Evolutionary conservation across 2,113 vertebrate genomes (phyloP).

Genomic region (Romanogobio albipinnatus): DNA sequence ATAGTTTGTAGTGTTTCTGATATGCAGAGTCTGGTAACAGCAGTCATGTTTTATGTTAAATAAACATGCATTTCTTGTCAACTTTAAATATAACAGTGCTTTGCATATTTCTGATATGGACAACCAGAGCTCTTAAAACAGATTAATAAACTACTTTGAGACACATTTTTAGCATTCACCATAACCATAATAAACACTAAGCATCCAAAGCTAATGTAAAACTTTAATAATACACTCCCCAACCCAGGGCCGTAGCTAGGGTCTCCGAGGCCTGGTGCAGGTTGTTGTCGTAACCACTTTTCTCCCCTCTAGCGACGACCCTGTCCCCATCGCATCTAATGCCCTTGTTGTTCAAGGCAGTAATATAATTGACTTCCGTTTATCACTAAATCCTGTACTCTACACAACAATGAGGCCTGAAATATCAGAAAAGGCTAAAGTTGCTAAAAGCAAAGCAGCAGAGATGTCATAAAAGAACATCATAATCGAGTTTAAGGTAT

Average conservation of each 20-base stretch:
- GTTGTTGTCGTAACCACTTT: too few relatives aligned
- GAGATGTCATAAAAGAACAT: background rate
- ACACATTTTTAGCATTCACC: conserved; percentile 16
- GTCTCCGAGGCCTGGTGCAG: too few relatives aligned
- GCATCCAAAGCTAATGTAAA: background rate
- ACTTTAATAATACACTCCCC: background rate
- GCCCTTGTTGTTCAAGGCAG: background rate
- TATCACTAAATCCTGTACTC: conserved; percentile 6
- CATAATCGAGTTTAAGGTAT: background rate
- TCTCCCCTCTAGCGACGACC: too few relatives aligned
- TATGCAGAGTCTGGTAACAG: background rate
- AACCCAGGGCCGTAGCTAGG: too few relatives aligned
- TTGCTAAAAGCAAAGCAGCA: conserved; percentile 32
- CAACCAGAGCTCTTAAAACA: background rate
- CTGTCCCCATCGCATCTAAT: background rate
- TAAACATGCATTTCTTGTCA: conserved; percentile 2
- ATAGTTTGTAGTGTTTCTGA: background rate
- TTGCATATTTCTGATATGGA: conserved; percentile 4
- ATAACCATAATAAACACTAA: background rate
- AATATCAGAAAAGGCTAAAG: background rate
- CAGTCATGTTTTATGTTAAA: background rate
- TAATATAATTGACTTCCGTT: background rate
- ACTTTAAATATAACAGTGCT: background rate
- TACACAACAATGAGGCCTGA: background rate
- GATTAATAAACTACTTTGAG: conserved; percentile 1